Base-by-base conservation (phyloP, 2,888 invertebrate species). In the Ariolimax columbianus region DNA sequence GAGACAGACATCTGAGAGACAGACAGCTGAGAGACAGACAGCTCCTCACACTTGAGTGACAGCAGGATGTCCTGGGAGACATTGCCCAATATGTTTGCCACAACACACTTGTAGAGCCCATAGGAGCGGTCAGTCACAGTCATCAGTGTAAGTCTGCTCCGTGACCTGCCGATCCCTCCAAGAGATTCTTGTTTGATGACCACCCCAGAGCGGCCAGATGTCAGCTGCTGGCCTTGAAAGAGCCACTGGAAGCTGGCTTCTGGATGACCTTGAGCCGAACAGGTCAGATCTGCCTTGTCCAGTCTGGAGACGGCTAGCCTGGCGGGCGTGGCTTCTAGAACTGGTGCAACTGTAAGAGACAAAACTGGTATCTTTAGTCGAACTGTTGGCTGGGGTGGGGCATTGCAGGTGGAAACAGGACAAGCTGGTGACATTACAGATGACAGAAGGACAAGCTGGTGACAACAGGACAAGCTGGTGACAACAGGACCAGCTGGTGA, bases 71-170 rank as follows among this genome's bases (percentile, higher is more conserved):
- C 82, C 77, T 88, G 87, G 2, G 89, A 79, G n/a, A 87, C 86
- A 23, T 88, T 88, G 9, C 91, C 91, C 38, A 89, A 86, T 30
- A 84, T 78, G 79, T 91, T 92, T 51, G 83, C 82, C 9, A 88
- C 90, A 40, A 88, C 83, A 87, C 92, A 92, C 17, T 70, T 70
- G 82, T 91, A 92, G n/a, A 87, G 83, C 30, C 91, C 91, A 47
- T 89, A 89, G 81, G 91, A 91, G 3, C 75, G 66, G 23, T 84
- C 77, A 23, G 77, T 68, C 1, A 89, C 86, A n/a, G 85, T 83
- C 17, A 55, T 43, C 14, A 90, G 77, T 9, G 78, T 77, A 66
- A 90, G 83, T 7, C 51, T 70, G 75, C 89, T 89, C 40, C 59
- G 36, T 33, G 78, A 63, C 36, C 75, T 82, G 6, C 83, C 83